A percentile compares a stretch with the other conserved stretches of the same genome.
Evolutionary conservation across 2,888 invertebrate genomes (phyloP).

Genomic region (Bellardia pandia): DNA sequence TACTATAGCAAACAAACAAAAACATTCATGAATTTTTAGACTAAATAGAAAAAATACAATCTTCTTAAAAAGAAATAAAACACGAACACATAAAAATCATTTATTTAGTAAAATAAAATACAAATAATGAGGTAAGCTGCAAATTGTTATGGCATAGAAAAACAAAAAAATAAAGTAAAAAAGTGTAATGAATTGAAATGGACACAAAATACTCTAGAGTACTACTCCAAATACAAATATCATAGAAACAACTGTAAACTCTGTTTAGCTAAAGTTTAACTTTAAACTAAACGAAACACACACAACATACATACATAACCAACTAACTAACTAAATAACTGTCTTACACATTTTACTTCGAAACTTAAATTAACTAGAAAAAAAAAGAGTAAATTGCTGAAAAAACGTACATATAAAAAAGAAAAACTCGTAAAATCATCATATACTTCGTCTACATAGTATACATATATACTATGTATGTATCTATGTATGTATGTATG

Average conservation of each 20-base stretch:
- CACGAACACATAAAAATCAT: constrained; percentile 42
- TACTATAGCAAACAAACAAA: constrained; percentile 9
- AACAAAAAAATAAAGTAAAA: constrained; percentile 21
- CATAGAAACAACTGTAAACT: constrained; percentile 26
- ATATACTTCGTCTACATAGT: not conserved
- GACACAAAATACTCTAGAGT: constrained; percentile 66
- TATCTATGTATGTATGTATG: not conserved
- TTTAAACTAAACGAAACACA: constrained; percentile 3
- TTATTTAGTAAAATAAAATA: constrained; percentile 26
- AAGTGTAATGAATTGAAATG: constrained; percentile 71
- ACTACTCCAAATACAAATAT: constrained; percentile 50
- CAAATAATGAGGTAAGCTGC: constrained; percentile 63
- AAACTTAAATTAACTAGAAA: constrained; percentile 41
- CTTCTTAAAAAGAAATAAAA: constrained; percentile 11
- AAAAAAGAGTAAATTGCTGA: constrained; percentile 32
- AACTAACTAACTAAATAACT: constrained; percentile 3
- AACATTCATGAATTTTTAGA: constrained; percentile 41
- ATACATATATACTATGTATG: not conserved
- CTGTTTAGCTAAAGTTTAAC: constrained; percentile 42
- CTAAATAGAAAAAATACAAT: constrained; percentile 27
- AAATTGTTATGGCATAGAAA: not conserved
- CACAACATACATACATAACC: not conserved
- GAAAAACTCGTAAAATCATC: constrained; percentile 38
- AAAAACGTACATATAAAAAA: constrained; percentile 4
- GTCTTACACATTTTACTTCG: not conserved